phyloP scores from a whole-genome alignment of 2,888 invertebrate genomes.

The Cataglyphis albicans region DNA sequence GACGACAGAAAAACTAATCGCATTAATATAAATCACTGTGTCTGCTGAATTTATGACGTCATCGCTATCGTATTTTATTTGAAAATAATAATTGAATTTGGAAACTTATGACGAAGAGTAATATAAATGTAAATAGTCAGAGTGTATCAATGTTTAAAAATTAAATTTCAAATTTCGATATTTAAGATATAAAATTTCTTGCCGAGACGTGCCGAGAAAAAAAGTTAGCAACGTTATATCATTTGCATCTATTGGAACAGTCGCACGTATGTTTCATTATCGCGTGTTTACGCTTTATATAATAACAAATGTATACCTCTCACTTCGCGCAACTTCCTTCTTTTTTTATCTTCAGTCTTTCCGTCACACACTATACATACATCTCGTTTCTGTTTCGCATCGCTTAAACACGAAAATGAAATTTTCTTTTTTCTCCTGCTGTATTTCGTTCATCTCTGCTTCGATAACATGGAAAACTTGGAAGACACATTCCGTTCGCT shows the following conservation, averaged over 20 bases:
- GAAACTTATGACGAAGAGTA: neutral
- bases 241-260: neutral
- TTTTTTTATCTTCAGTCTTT: constrained; percentile 79
- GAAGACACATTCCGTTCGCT: constrained; percentile 77
- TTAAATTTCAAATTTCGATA: neutral
- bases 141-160: neutral
- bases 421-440: constrained; percentile 28
- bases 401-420: constrained; percentile 56
- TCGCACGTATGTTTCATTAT: constrained; percentile 34
- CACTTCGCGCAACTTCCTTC: constrained; percentile 72
- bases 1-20: constrained; percentile 22
- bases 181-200: constrained; percentile 16
- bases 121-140: neutral
- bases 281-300: constrained; percentile 33
- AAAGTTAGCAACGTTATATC: constrained; percentile 4
- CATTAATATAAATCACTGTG: neutral
- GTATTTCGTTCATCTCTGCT: constrained; percentile 42
- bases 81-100: constrained; percentile 1
- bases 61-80: neutral
- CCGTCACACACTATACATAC: constrained; percentile 69
- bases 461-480: constrained; percentile 69
- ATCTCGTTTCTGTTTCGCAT: constrained; percentile 50
- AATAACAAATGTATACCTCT: constrained; percentile 72
- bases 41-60: neutral
- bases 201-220: constrained; percentile 17